phyloP scores from a whole-genome alignment of 2,888 invertebrate species.

The Toxonevra muliebris region DNA sequence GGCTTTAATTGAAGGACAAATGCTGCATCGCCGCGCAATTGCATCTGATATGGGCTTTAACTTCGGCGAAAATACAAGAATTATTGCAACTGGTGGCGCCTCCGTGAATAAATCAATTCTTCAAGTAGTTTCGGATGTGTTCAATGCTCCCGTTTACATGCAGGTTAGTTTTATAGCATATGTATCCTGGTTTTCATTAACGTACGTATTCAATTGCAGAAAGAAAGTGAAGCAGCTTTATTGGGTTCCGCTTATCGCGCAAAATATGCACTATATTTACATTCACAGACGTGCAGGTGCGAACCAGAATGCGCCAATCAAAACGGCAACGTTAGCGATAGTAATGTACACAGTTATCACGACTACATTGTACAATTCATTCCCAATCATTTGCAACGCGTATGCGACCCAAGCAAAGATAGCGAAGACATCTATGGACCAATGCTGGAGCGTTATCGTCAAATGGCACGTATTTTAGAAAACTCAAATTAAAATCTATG shows the following conservation, averaged over 20 bases:
- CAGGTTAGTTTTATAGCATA: constrained; percentile 67
- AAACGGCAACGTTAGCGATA: background rate
- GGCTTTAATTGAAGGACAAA: constrained; percentile 93
- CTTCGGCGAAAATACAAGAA: constrained; percentile 73
- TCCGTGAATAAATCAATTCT: constrained; percentile 85
- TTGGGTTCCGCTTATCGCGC: constrained; percentile 84
- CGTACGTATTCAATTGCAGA: constrained; percentile 64
- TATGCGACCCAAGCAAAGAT: constrained; percentile 79
- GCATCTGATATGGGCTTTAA: constrained; percentile 83
- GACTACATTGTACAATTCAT: constrained; percentile 59
- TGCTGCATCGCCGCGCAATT: constrained; percentile 82
- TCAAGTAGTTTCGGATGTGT: constrained; percentile 92
- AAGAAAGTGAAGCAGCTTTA: constrained; percentile 85
- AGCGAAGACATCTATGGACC: constrained; percentile 77
- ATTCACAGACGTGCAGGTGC: constrained; percentile 11
- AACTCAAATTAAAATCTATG: background rate
- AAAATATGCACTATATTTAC: constrained; percentile 68
- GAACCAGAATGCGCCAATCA: background rate
- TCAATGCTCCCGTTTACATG: constrained; percentile 89
- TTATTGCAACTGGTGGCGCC: constrained; percentile 94
- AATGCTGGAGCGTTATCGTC: constrained; percentile 76
- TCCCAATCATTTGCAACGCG: constrained; percentile 66
- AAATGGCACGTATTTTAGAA: constrained; percentile 63
- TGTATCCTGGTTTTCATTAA: background rate
- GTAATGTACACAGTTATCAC: constrained; percentile 47